Conservation (phyloP, 1,140 invertebrate genomes). For the Saccostrea echinata region DNA sequence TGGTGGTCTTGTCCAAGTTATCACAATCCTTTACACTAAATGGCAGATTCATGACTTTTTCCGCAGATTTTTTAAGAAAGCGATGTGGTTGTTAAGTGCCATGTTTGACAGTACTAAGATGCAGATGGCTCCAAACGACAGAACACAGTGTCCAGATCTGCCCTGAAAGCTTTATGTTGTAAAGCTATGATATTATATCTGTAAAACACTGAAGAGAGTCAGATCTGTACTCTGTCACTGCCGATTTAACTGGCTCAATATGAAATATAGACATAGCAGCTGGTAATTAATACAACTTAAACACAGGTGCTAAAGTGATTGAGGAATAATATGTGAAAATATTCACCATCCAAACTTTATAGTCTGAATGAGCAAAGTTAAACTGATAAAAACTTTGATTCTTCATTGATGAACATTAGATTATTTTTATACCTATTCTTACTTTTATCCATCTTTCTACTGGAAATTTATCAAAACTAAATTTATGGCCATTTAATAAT, state of each 20-base stretch:
- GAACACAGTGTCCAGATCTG: not conserved
- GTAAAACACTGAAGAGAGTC: not conserved
- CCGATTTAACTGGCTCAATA: not conserved
- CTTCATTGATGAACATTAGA: no score
- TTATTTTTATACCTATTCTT: no score
- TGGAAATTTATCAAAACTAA: not conserved
- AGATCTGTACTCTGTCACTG: constrained; percentile 14
- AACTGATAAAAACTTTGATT: no score
- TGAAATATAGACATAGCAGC: not conserved
- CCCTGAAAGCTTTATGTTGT: not conserved
- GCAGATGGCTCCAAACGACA: not conserved
- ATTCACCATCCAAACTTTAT: no score
- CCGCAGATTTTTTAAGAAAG: not conserved
- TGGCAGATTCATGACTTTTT: not conserved
- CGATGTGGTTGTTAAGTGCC: not conserved
- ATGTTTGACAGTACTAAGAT: not conserved
- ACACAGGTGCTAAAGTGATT: constrained; percentile 5
- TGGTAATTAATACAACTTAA: not conserved
- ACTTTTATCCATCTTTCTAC: no score
- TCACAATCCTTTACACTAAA: not conserved
- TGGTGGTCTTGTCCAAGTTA: not conserved
- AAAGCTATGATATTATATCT: constrained; percentile 14
- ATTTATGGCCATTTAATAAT: not conserved
- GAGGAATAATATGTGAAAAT: not conserved
- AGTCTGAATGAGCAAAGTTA: no score